A percentile compares a stretch with the other conserved stretches of the same genome.
Conservation (phyloP, 2,797 vertebrate species). For the Cyprinodon diabolis region DNA sequence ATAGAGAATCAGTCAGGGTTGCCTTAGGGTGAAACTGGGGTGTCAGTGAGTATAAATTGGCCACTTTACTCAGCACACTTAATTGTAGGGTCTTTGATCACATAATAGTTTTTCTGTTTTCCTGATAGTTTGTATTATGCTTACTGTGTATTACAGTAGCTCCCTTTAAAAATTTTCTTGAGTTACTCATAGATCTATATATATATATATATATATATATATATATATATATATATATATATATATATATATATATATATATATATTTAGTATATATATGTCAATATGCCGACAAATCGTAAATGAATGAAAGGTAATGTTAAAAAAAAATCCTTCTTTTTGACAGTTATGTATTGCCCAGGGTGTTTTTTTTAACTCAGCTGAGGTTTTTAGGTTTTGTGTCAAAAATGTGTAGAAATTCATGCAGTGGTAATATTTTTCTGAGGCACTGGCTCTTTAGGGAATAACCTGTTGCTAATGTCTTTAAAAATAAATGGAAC, state of each 20-base stretch:
- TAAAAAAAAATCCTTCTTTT: not conserved
- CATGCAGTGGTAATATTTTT: not conserved
- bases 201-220: too few relatives aligned
- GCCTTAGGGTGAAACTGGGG: not conserved
- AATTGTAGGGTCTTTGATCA: constrained; percentile 14
- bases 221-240: too few relatives aligned
- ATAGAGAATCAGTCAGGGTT: constrained; percentile 9
- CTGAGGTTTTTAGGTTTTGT: not conserved
- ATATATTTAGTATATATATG: not conserved
- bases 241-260: too few relatives aligned
- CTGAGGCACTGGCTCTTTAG: too few relatives aligned
- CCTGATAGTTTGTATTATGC: not conserved
- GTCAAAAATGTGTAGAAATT: not conserved
- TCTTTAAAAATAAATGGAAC: too few relatives aligned
- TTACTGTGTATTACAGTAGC: not conserved
- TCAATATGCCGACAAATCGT: not conserved
- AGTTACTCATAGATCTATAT: not conserved
- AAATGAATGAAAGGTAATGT: not conserved
- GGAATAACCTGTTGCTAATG: too few relatives aligned
- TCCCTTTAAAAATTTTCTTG: not conserved
- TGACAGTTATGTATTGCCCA: not conserved
- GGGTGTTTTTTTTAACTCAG: not conserved
- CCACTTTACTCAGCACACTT: constrained; percentile 5
- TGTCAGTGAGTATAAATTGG: constrained; percentile 25
- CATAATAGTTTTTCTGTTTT: constrained; percentile 11